Base-by-base conservation (phyloP, 2,797 vertebrate genomes). In the Acridotheres tristis region DNA sequence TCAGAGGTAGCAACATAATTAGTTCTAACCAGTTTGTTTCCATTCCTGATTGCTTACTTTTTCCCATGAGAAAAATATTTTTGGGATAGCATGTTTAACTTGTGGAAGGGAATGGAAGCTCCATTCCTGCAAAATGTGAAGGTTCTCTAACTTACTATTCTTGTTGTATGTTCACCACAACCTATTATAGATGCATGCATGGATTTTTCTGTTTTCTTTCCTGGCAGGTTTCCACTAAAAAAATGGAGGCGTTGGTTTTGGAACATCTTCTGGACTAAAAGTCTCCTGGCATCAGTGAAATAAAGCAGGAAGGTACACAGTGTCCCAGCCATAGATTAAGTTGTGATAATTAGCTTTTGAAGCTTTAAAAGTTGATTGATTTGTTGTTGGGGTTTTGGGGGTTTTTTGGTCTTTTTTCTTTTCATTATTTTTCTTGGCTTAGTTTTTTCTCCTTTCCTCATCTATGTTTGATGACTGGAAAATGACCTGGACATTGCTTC, bases 231-330 rank as follows among this genome's bases (percentile, higher is more conserved):
- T 87, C 59, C 71, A 75, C 36, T 9, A 9, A 40, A 82, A 79
- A 80, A 62, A 38, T 4, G 3, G 25, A 91, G n/a, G 20, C 15
- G 21, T 54, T 30, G 3, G 21, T 97, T 87, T 85, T 99, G 94
- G 97, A 99, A 79, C 97, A 98, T 94, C 98, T 97, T 68, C 66
- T 73, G 73, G 50, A 54, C 57, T 78, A n/a, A 73, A 98, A 99
- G 58, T 86, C 97, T 34, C 75, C 97, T 99, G 98, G 95, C 11
- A 34, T 95, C 95, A 8, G 97, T 98, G 72, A 97, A 34, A 40
- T 50, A 96, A 22, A 86, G 29, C 15, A 80, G 98, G 5, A 45
- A 23, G 1, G 91, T 92, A 29, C 3, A 38, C 1, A 32, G 71
- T 4, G 98, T 98, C 95, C 67, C 85, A 34, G n/a, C 95, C 13